Percentiles rank a stretch among this genome's conserved stretches.
phyloP scores from a whole-genome alignment of 2,888 invertebrate species.

The Pseudanteris insignis region DNA sequence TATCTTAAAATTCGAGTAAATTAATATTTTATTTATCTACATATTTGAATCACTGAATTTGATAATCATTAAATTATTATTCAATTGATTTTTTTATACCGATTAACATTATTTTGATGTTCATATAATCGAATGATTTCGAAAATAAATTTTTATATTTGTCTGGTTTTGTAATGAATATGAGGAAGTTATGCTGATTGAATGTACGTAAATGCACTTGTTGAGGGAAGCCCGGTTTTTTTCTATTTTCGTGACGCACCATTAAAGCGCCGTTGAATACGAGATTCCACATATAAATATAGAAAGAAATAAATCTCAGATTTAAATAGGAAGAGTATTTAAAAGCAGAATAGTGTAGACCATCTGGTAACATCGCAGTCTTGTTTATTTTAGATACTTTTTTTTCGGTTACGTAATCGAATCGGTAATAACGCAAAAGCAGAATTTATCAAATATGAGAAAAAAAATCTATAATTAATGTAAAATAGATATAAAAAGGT shows the following conservation, averaged over 20 bases:
- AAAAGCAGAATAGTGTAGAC: constrained; percentile 11
- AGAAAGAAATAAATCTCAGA: constrained; percentile 25
- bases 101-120: no score
- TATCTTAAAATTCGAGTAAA: no score
- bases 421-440: constrained; percentile 2
- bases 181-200: constrained; percentile 23
- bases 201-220: constrained; percentile 14
- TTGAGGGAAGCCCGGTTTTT: constrained; percentile 13
- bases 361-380: constrained; percentile 20
- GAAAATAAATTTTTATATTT: not conserved
- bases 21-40: no score
- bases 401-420: constrained; percentile 11
- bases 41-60: no score
- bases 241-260: constrained; percentile 16
- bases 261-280: constrained; percentile 27
- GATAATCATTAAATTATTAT: no score
- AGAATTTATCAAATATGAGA: constrained; percentile 2
- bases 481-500: no score
- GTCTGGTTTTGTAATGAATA: constrained; percentile 11
- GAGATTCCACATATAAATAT: constrained; percentile 19
- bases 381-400: constrained; percentile 24
- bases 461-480: no score
- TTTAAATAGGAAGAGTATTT: constrained; percentile 26
- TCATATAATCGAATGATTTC: no score
- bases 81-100: no score